phyloP scores from a whole-genome alignment of 2,113 vertebrate genomes.

The Forbesichthys agassizii region DNA sequence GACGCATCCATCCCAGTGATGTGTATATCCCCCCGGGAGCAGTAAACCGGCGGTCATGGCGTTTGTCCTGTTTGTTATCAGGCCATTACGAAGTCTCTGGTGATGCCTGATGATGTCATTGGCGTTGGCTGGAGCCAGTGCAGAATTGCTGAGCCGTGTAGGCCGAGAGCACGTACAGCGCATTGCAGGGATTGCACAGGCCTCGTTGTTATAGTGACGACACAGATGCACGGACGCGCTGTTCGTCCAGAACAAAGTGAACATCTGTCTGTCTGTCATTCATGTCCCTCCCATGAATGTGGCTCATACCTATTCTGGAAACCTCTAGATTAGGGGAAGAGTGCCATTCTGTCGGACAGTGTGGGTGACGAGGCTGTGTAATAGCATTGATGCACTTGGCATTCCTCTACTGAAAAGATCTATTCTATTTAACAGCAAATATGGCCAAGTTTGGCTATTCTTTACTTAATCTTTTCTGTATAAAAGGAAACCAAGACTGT shows the following conservation, averaged over 20 bases:
- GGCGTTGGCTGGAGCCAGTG: slow-evolving; percentile 2
- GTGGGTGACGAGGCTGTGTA: no score
- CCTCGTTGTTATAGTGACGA: not conserved
- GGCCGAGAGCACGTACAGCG: slow-evolving; percentile 26
- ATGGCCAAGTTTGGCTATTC: no score
- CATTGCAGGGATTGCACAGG: not conserved
- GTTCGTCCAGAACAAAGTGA: not conserved
- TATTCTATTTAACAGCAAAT: no score
- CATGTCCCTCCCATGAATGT: no score
- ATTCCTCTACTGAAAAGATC: no score
- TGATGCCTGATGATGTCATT: slow-evolving; percentile 26
- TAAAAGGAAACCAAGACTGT: no score
- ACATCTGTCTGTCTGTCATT: not conserved
- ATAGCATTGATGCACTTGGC: no score
- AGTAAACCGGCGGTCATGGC: slow-evolving; percentile 19
- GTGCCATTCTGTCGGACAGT: no score
- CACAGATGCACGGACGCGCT: not conserved
- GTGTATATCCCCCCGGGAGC: slow-evolving; percentile 34
- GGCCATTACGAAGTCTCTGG: slow-evolving; percentile 18
- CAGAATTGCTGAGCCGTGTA: slow-evolving; percentile 8
- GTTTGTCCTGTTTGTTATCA: slow-evolving; percentile 2
- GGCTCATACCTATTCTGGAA: no score
- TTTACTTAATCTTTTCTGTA: no score
- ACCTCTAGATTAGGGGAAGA: no score
- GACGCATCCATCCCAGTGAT: slow-evolving; percentile 23